phyloP scores from a whole-genome alignment of 2,888 invertebrate genomes.

The Mesorhabditis spiculigera region DNA sequence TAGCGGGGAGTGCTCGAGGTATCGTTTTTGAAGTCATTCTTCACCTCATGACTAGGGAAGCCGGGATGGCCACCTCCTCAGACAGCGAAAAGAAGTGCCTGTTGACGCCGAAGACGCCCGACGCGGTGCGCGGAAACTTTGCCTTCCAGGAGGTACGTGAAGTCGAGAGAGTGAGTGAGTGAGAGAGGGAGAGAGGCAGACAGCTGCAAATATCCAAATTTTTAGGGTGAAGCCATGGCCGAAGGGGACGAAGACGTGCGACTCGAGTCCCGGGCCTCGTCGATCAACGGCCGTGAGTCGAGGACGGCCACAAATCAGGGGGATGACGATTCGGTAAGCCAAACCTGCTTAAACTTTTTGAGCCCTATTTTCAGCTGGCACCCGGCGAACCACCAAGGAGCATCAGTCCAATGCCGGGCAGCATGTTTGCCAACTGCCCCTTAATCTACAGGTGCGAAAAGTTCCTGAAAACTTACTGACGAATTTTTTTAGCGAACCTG shows the following conservation, averaged over 20 bases:
- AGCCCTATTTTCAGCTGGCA: not conserved
- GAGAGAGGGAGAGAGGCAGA: no score
- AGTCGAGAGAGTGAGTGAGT: no score
- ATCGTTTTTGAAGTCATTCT: no score
- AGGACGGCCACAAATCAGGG: not conserved
- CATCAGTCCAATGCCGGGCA: slow-evolving; percentile 5
- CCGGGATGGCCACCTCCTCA: not conserved
- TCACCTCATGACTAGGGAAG: no score
- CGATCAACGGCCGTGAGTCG: not conserved
- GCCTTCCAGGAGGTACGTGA: slow-evolving; percentile 2
- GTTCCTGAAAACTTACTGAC: not conserved
- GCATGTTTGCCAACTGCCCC: slow-evolving; percentile 16
- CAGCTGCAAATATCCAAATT: no score
- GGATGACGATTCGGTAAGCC: not conserved
- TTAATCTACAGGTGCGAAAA: slow-evolving; percentile 14
- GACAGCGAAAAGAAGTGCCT: slow-evolving; percentile 37
- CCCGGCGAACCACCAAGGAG: not conserved
- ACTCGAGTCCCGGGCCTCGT: not conserved
- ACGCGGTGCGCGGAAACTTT: slow-evolving; percentile 8
- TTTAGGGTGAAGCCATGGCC: no score
- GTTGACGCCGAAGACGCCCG: slow-evolving; percentile 23
- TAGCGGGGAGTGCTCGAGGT: no score
- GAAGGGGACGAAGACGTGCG: no score
- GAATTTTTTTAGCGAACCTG: slow-evolving; percentile 2
- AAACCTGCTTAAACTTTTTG: not conserved